These are phyloP conservation scores for Macquaria ambigua DNA, from an alignment of 2,113 vertebrate genomes.

Conservation along the genomic window DNA sequence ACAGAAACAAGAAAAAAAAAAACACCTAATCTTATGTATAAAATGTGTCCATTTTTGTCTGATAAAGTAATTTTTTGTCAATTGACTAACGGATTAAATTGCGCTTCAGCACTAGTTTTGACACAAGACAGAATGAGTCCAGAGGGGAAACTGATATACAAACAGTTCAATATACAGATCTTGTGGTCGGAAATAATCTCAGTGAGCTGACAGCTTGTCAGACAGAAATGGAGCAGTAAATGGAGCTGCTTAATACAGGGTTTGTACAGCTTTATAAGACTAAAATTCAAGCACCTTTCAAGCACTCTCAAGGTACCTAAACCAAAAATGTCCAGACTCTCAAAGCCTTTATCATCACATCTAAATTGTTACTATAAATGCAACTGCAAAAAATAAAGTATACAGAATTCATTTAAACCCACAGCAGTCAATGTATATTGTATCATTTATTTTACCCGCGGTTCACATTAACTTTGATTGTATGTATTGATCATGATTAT, in stretches of 20 bases:
- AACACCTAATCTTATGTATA: background rate
- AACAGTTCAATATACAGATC: slow-evolving; percentile 11
- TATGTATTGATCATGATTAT: too few relatives aligned
- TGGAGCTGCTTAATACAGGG: slow-evolving; percentile 10
- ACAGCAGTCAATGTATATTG: too few relatives aligned
- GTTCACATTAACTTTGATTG: too few relatives aligned
- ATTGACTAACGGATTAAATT: slow-evolving; percentile 34
- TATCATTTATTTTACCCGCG: too few relatives aligned
- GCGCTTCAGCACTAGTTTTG: slow-evolving; percentile 5
- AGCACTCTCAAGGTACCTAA: too few relatives aligned
- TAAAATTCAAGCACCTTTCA: too few relatives aligned
- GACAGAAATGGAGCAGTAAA: slow-evolving; percentile 38
- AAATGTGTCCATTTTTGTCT: background rate
- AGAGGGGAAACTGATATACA: slow-evolving; percentile 45
- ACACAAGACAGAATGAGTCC: slow-evolving; percentile 25
- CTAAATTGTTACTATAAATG: too few relatives aligned
- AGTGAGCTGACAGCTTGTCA: slow-evolving; percentile 45
- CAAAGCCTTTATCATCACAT: too few relatives aligned
- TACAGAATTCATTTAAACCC: too few relatives aligned
- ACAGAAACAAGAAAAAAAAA: background rate
- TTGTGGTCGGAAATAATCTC: slow-evolving; percentile 36
- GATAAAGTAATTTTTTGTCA: background rate
- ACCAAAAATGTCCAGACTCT: too few relatives aligned
- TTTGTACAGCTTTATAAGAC: too few relatives aligned
- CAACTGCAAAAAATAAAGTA: too few relatives aligned